Conservation (phyloP, 2,797 vertebrate species). For the Arrhamphus sclerolepis region DNA sequence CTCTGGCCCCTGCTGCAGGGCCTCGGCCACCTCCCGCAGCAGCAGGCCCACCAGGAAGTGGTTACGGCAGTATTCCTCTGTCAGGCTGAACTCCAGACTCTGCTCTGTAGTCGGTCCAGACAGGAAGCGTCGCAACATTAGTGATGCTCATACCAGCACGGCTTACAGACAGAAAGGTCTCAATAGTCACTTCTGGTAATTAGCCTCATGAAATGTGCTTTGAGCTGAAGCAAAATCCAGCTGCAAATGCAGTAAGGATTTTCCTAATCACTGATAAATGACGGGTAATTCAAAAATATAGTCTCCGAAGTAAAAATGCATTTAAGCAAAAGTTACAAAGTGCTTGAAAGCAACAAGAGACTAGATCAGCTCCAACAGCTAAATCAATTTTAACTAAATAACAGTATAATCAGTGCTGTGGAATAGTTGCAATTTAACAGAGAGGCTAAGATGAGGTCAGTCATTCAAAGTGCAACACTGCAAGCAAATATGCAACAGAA, state of each 20-base stretch:
- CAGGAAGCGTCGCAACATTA: neutral
- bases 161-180: no score
- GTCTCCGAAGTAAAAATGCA: no score
- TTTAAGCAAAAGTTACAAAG: no score
- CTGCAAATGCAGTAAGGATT: no score
- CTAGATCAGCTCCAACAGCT: neutral
- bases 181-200: no score
- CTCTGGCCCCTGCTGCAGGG: constrained; percentile 88
- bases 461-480: constrained; percentile 34
- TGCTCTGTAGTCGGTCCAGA: constrained; percentile 82
- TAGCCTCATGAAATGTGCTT: no score
- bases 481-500: constrained; percentile 30
- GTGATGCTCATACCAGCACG: neutral
- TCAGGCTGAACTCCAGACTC: constrained; percentile 92
- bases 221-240: no score
- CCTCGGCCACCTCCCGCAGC: constrained; percentile 89
- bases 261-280: no score
- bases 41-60: constrained; percentile 96
- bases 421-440: constrained; percentile 5
- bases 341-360: no score
- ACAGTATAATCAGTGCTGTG: neutral
- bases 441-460: constrained; percentile 11
- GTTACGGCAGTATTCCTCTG: constrained; percentile 94
- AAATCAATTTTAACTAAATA: neutral
- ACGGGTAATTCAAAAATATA: no score